Percentiles rank a stretch among this genome's conserved stretches.
Conservation (phyloP, 2,113 vertebrate species). For the Rafetus swinhoei region DNA sequence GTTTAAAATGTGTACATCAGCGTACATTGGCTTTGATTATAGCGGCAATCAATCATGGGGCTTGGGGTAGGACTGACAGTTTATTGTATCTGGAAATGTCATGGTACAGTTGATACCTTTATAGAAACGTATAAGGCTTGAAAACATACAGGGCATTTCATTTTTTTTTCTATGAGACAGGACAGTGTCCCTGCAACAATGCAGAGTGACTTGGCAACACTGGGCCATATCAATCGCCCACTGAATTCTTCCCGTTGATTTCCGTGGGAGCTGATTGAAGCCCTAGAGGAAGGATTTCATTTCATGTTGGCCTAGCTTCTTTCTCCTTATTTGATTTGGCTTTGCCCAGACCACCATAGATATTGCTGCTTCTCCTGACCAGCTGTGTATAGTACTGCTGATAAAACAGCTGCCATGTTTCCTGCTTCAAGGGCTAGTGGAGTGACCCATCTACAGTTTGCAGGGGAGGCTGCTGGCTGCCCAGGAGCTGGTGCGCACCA, state of each 20-base stretch:
- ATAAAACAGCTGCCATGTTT: not conserved
- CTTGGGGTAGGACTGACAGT: conserved; percentile 49
- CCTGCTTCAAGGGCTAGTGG: not conserved
- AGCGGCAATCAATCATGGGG: conserved; percentile 45
- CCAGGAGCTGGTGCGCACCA: no score
- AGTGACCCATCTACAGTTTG: not conserved
- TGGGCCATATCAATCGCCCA: rapidly evolving
- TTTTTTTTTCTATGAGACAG: not conserved
- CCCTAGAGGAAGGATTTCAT: not conserved
- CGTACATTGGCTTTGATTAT: conserved; percentile 54
- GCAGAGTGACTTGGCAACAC: not conserved
- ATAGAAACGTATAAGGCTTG: conserved; percentile 39
- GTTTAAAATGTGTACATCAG: conserved; percentile 45
- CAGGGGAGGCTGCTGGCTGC: not conserved
- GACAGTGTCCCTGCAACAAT: not conserved
- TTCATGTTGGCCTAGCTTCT: not conserved
- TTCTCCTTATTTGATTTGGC: not conserved
- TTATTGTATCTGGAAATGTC: conserved; percentile 53
- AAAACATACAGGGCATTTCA: conserved; percentile 48
- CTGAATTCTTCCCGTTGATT: not conserved
- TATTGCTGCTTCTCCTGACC: not conserved
- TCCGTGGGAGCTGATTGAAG: not conserved
- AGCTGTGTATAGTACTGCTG: not conserved
- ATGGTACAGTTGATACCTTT: conserved; percentile 41
- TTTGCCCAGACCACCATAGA: not conserved